Conservation (phyloP, 2,797 vertebrate genomes). For the Onychomys torridus region DNA sequence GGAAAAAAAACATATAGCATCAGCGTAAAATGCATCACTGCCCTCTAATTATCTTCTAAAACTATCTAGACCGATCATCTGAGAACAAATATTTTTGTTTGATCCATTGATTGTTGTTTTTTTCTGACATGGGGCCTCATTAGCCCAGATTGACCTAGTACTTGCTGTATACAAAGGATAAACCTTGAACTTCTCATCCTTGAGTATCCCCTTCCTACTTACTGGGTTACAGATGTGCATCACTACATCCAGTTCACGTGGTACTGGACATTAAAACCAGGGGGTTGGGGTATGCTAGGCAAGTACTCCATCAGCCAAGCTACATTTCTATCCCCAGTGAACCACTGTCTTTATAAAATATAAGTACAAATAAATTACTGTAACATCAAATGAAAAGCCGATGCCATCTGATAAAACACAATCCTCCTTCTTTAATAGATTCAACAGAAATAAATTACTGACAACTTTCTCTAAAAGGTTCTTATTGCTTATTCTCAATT, state of each 20-base stretch:
- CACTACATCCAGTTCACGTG: background rate
- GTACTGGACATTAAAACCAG: background rate
- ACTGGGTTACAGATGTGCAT: background rate
- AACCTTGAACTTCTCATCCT: background rate
- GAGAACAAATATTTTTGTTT: background rate
- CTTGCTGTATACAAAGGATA: background rate
- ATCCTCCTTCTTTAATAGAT: background rate
- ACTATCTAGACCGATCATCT: background rate
- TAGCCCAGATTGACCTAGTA: background rate
- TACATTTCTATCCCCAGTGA: background rate
- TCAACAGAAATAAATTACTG: conserved; percentile 19
- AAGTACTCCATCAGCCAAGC: background rate
- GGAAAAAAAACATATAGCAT: background rate
- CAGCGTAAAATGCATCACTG: background rate
- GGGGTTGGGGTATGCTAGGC: background rate
- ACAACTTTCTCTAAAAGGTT: conserved; percentile 30
- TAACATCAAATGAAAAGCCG: background rate
- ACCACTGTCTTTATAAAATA: background rate
- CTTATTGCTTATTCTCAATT: background rate
- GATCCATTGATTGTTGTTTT: background rate
- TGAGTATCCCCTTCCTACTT: background rate
- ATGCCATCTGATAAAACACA: conserved; percentile 32
- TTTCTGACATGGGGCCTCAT: background rate
- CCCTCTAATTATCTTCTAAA: background rate
- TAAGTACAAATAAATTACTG: conserved; percentile 37